Evolutionary conservation across 2,888 invertebrate species (phyloP).

Genomic region (Augochlorella aurata): DNA sequence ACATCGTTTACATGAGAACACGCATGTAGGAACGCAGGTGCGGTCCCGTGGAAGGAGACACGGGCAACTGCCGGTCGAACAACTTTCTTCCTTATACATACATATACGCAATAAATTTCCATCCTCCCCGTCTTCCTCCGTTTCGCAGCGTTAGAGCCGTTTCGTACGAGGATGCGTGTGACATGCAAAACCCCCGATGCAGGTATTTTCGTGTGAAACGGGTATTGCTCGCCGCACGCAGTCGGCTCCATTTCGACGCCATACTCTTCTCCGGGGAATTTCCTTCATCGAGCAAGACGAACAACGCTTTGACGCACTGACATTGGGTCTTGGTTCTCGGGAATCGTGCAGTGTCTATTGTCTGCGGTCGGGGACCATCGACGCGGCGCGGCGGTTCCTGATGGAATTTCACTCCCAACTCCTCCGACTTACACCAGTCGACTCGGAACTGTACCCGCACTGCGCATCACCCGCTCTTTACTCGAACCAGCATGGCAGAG

Average conservation of each 20-base stretch:
- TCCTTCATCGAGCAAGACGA: not conserved
- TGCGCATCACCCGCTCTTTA: too few species aligned
- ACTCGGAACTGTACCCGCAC: not conserved
- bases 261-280: not conserved
- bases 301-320: not conserved
- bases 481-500: too few species aligned
- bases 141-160: not conserved
- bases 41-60: constrained; percentile 18
- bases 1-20: constrained; percentile 57
- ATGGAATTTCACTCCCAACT: not conserved
- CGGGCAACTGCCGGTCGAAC: constrained; percentile 43
- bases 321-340: constrained; percentile 1
- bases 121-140: constrained; percentile 28
- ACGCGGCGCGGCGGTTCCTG: not conserved
- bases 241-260: not conserved
- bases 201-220: too few species aligned
- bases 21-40: constrained; percentile 60
- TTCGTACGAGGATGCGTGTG: too few species aligned
- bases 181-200: too few species aligned
- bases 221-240: not conserved
- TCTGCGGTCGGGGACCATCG: not conserved
- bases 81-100: constrained; percentile 57
- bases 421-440: not conserved
- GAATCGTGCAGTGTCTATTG: not conserved
- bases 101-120: constrained; percentile 61